Conservation (phyloP, 1,140 invertebrate species). For the Armadillidium nasatum region DNA sequence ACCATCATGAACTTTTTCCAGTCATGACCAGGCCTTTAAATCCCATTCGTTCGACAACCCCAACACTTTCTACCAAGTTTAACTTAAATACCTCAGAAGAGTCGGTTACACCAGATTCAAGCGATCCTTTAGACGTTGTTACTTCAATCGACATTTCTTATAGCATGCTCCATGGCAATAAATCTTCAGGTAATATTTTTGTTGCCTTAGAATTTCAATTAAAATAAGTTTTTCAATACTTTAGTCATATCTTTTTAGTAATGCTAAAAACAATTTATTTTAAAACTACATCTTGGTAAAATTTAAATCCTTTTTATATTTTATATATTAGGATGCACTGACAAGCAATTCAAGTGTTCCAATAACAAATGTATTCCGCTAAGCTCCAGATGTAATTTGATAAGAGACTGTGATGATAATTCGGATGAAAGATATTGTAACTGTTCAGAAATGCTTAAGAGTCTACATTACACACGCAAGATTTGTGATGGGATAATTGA, state of each 20-base stretch:
- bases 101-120: conserved; percentile 2
- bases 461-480: conserved; percentile 64
- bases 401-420: conserved; percentile 65
- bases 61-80: neutral
- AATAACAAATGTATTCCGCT: conserved; percentile 62
- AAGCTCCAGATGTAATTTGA: conserved; percentile 65
- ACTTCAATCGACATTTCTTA: conserved; percentile 42
- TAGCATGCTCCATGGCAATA: conserved; percentile 34
- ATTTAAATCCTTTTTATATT: too few relatives aligned
- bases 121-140: conserved; percentile 27
- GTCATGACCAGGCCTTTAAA: conserved; percentile 43
- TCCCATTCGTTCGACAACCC: conserved; percentile 21
- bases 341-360: conserved; percentile 13
- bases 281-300: too few relatives aligned
- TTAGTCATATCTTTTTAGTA: too few relatives aligned
- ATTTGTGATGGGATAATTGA: conserved; percentile 75
- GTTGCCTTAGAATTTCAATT: too few relatives aligned
- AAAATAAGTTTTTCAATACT: too few relatives aligned
- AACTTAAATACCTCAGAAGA: neutral
- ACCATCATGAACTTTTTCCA: conserved; percentile 34
- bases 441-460: conserved; percentile 64
- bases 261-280: too few relatives aligned
- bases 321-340: neutral
- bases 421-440: conserved; percentile 69
- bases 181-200: neutral